phyloP scores from a whole-genome alignment of 2,113 vertebrate genomes.

The Epinephelus lanceolatus region DNA sequence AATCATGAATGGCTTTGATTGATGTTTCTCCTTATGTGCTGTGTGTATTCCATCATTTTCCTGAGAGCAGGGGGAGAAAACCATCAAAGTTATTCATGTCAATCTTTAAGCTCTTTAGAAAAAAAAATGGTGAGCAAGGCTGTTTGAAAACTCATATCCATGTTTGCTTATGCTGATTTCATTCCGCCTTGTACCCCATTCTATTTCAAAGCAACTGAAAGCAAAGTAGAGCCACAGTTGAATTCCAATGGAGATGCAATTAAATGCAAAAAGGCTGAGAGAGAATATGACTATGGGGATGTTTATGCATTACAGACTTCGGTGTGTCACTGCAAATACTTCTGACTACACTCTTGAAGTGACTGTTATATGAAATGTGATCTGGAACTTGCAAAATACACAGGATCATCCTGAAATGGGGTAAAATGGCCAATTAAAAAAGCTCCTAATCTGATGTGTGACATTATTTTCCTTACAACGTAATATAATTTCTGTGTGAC shows the following conservation, averaged over 20 bases:
- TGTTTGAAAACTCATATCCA: conserved; percentile 73
- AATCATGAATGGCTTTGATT: conserved; percentile 64
- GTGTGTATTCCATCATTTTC: conserved; percentile 48
- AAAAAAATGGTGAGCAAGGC: conserved; percentile 53
- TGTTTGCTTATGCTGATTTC: conserved; percentile 74
- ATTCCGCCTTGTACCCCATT: conserved; percentile 55
- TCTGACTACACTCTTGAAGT: conserved; percentile 15
- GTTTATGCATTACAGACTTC: conserved; percentile 56
- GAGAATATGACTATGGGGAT: conserved; percentile 38
- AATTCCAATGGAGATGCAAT: conserved; percentile 70
- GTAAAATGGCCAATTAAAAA: conserved; percentile 13
- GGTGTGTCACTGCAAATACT: conserved; percentile 28
- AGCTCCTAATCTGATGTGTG: conserved; percentile 1
- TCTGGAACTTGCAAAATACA: conserved; percentile 24
- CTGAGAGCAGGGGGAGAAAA: conserved; percentile 38
- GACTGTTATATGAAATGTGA: conserved; percentile 13
- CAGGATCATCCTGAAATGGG: background rate
- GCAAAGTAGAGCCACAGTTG: conserved; percentile 46
- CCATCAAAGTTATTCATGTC: conserved; percentile 74
- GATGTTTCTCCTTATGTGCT: conserved; percentile 49
- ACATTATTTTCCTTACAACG: background rate
- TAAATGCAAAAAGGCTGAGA: conserved; percentile 57
- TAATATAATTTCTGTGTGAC: background rate
- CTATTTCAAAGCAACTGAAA: conserved; percentile 68
- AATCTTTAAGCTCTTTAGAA: conserved; percentile 65